Conservation (phyloP, 2,888 invertebrate species). For the Rhaphigaster nebulosa region DNA sequence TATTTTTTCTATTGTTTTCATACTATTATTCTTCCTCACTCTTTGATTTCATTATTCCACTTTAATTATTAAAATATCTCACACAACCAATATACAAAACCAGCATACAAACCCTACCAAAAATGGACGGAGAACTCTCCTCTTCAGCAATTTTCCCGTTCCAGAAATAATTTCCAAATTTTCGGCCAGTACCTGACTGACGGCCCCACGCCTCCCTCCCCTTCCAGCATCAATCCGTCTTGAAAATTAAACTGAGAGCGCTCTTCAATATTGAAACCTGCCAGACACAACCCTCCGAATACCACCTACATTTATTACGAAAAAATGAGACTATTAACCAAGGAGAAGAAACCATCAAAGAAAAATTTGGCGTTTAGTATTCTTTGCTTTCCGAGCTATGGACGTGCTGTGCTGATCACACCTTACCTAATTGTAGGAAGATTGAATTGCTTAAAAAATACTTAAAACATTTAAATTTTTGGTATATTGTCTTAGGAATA, state of each 20-base stretch:
- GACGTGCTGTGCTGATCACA: no score
- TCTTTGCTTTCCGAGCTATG: no score
- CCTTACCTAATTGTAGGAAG: no score
- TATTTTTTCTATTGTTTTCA: no score
- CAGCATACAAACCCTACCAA: background rate
- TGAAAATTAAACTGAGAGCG: background rate
- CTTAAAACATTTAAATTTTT: no score
- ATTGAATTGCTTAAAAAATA: no score
- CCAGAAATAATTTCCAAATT: background rate
- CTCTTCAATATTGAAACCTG: conserved; percentile 7
- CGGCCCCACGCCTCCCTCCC: background rate
- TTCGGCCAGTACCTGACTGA: background rate
- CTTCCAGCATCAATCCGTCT: background rate
- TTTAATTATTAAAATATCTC: no score
- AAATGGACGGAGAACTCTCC: background rate
- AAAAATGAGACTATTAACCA: background rate
- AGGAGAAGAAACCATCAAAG: background rate
- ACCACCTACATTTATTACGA: background rate
- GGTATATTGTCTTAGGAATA: no score
- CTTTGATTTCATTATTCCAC: no score
- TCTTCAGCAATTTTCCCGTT: background rate
- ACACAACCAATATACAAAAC: no score
- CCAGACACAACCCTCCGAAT: background rate
- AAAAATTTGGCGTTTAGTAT: background rate
- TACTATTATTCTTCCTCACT: no score